Evolutionary conservation across 2,113 vertebrate genomes (phyloP).

Genomic region (Mastomys natalensis): DNA sequence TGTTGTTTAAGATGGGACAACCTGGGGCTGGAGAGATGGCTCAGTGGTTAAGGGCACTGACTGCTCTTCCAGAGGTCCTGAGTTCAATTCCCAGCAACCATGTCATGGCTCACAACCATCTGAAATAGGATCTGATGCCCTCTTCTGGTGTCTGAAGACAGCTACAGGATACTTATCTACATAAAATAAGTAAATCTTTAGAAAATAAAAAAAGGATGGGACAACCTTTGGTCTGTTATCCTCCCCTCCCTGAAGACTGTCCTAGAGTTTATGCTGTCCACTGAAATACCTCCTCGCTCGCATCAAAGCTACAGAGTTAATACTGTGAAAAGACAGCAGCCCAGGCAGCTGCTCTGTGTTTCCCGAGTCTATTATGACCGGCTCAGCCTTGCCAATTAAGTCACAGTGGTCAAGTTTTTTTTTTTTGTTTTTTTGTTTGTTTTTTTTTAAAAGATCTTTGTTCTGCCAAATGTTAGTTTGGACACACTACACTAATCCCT

Average conservation of each 20-base stretch:
- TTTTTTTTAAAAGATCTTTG: neutral
- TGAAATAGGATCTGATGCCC: too few relatives aligned
- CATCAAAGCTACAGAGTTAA: neutral
- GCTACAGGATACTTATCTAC: too few relatives aligned
- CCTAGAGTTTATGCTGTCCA: neutral
- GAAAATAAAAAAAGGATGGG: neutral
- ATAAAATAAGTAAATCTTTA: too few relatives aligned
- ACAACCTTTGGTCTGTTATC: neutral
- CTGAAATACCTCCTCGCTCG: neutral
- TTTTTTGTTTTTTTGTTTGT: too few relatives aligned
- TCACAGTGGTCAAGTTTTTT: neutral
- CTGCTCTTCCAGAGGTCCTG: too few relatives aligned
- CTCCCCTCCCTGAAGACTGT: neutral
- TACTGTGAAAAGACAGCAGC: neutral
- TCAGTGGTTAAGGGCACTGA: too few relatives aligned
- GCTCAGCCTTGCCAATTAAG: neutral
- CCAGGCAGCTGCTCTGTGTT: neutral
- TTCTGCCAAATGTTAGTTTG: neutral
- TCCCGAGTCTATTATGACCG: neutral
- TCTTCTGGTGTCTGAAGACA: too few relatives aligned
- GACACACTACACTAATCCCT: neutral
- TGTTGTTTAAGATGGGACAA: neutral
- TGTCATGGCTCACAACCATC: too few relatives aligned
- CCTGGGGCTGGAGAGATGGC: neutral
- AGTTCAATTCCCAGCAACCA: too few relatives aligned